Percentiles rank a stretch among this genome's conserved stretches.
Evolutionary conservation across 2,888 invertebrate genomes (phyloP).

Genomic region (Orchesella flavescens): DNA sequence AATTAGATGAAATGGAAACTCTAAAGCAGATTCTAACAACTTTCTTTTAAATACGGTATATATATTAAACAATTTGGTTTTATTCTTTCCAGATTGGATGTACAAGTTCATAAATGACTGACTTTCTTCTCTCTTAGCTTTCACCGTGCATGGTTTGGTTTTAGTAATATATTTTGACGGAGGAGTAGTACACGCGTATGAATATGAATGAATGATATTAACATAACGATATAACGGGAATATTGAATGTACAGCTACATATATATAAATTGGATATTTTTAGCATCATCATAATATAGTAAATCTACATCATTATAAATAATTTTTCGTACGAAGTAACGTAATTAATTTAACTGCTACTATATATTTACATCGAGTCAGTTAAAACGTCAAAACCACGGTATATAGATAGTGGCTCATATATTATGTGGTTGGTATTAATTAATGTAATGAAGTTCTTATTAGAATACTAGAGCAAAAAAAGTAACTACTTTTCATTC

Average conservation of each 20-base stretch:
- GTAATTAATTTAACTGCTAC: not conserved
- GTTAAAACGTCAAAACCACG: slow-evolving; percentile 32
- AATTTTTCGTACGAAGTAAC: slow-evolving; percentile 22
- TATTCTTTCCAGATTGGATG: too few relatives aligned
- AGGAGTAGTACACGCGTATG: not conserved
- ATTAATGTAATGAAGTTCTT: too few relatives aligned
- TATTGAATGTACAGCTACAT: slow-evolving; percentile 12
- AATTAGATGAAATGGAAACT: too few relatives aligned
- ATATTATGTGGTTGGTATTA: too few relatives aligned
- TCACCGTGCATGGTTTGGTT: slow-evolving; percentile 38
- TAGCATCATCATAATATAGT: not conserved
- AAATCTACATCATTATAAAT: slow-evolving; percentile 31
- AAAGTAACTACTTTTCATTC: not conserved
- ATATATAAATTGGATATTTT: slow-evolving; percentile 2
- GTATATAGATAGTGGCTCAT: too few relatives aligned
- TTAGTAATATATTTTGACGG: not conserved
- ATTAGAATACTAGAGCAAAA: too few relatives aligned
- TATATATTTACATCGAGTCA: slow-evolving; percentile 43
- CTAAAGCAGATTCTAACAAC: too few relatives aligned
- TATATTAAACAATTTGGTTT: too few relatives aligned
- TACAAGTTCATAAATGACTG: not conserved
- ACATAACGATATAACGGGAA: slow-evolving; percentile 1
- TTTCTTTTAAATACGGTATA: too few relatives aligned
- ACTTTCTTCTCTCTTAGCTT: not conserved
- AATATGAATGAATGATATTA: not conserved